These are phyloP conservation scores for Hydroisotoma schaefferi DNA, from an alignment of 2,888 invertebrate species.

Conservation along the genomic window DNA sequence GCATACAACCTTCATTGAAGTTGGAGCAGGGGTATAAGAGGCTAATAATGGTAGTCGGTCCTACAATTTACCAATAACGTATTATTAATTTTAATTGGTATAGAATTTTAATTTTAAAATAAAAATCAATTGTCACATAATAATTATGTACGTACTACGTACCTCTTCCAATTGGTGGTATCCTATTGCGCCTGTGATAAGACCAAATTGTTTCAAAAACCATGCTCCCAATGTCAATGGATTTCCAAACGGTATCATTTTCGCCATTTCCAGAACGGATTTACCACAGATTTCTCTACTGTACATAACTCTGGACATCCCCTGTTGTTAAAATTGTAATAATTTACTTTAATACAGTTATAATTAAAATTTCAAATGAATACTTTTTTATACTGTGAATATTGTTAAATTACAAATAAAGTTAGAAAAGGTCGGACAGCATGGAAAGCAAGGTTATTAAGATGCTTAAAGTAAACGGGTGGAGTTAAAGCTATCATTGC, in stretches of 20 bases:
- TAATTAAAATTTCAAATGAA: background rate
- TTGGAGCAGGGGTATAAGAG: background rate
- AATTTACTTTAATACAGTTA: no score
- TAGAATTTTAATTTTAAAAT: background rate
- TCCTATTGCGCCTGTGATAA: background rate
- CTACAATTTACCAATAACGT: background rate
- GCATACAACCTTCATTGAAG: slow-evolving; percentile 1
- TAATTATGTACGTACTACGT: background rate
- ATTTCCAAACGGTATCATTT: background rate
- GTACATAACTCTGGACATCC: no score
- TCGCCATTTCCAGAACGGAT: background rate
- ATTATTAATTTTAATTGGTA: background rate
- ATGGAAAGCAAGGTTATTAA: background rate
- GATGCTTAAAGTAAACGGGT: slow-evolving; percentile 1
- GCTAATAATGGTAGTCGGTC: background rate
- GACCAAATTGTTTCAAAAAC: background rate
- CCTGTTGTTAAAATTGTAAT: background rate
- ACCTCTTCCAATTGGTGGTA: background rate
- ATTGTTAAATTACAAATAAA: background rate
- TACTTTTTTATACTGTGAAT: background rate
- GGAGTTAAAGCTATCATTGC: background rate
- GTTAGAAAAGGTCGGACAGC: background rate
- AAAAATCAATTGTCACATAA: background rate
- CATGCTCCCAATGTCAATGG: background rate
- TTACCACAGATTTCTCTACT: background rate